phyloP scores from a whole-genome alignment of 2,888 invertebrate genomes.

The Nemotelus pantherinus region DNA sequence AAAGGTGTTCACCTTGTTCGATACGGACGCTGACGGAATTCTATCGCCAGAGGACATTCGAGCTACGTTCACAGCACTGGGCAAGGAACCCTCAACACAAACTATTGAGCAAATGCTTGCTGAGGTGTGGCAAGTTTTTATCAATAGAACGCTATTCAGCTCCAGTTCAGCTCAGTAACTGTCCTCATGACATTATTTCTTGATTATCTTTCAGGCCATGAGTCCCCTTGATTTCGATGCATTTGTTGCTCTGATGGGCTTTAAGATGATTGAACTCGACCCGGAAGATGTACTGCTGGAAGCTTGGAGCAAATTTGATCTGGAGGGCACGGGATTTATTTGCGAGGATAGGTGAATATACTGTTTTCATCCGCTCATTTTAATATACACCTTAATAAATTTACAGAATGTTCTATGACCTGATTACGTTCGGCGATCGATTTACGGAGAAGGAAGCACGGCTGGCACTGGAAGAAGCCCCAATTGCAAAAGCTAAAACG shows the following conservation, averaged over 20 bases:
- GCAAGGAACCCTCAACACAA: slow-evolving; percentile 69
- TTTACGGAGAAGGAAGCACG: slow-evolving; percentile 72
- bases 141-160: slow-evolving; percentile 10
- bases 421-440: slow-evolving; percentile 74
- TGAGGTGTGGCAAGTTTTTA: slow-evolving; percentile 65
- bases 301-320: slow-evolving; percentile 74
- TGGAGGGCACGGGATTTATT: slow-evolving; percentile 70
- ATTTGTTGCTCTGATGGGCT: slow-evolving; percentile 71
- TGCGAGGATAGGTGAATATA: slow-evolving; percentile 69
- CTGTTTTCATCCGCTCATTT: slow-evolving; percentile 6
- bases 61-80: slow-evolving; percentile 71
- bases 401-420: slow-evolving; percentile 71
- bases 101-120: slow-evolving; percentile 71
- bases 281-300: slow-evolving; percentile 72
- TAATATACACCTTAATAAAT: background rate
- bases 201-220: slow-evolving; percentile 58
- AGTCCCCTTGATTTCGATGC: slow-evolving; percentile 72
- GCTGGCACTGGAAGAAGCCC: slow-evolving; percentile 72
- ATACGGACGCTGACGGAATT: slow-evolving; percentile 73
- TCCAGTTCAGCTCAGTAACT: background rate
- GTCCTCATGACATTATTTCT: background rate
- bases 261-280: slow-evolving; percentile 71
- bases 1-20: slow-evolving; percentile 73
- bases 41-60: slow-evolving; percentile 73
- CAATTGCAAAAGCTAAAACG: slow-evolving; percentile 67